phyloP scores from a whole-genome alignment of 2,888 invertebrate genomes.

The Cynaeus angustus region DNA sequence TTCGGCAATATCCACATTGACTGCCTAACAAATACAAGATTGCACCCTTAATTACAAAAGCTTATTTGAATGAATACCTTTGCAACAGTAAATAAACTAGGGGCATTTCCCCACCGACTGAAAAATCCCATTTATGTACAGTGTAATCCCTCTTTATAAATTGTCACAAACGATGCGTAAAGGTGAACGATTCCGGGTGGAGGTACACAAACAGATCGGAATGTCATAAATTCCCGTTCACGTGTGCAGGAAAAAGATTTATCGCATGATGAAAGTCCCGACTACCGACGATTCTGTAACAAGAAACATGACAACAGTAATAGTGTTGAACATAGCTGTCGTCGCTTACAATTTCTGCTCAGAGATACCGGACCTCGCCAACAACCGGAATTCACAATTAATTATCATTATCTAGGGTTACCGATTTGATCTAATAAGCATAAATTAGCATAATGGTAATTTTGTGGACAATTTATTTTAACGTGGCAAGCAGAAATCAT shows the following conservation, averaged over 20 bases:
- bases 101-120: too few relatives aligned
- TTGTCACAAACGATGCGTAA: constrained; percentile 8
- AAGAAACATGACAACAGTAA: constrained; percentile 17
- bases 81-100: too few relatives aligned
- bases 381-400: constrained; percentile 34
- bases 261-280: constrained; percentile 3
- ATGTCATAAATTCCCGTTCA: constrained; percentile 11
- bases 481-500: constrained; percentile 26
- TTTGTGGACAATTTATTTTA: constrained; percentile 38
- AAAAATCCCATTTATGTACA: too few relatives aligned
- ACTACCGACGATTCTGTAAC: constrained; percentile 7
- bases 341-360: constrained; percentile 5
- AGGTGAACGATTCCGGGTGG: constrained; percentile 7
- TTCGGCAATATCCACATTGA: too few relatives aligned
- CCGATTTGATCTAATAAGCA: constrained; percentile 32
- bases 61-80: not conserved
- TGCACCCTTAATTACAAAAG: not conserved
- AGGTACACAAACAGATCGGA: constrained; percentile 5
- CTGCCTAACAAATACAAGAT: not conserved
- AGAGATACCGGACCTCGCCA: constrained; percentile 10
- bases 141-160: not conserved
- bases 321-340: constrained; percentile 22
- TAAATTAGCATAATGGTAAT: constrained; percentile 36
- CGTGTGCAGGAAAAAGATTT: constrained; percentile 9
- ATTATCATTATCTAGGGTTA: constrained; percentile 26